phyloP scores from a whole-genome alignment of 2,113 vertebrate species.

The Diphyllodes magnificus region DNA sequence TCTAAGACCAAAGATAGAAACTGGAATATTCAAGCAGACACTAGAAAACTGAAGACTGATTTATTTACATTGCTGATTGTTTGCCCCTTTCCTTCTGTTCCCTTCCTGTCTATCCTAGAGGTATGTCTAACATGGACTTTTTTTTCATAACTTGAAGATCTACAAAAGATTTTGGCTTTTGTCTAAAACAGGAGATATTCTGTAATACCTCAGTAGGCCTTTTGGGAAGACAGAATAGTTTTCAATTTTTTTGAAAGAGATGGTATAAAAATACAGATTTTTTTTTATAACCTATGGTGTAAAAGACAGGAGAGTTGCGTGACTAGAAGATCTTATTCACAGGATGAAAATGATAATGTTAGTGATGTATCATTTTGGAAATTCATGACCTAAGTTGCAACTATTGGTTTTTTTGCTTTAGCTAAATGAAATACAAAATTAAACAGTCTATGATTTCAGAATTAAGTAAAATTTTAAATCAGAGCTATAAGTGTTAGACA shows the following conservation, averaged over 20 bases:
- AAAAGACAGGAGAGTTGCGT: neutral
- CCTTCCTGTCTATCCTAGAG: neutral
- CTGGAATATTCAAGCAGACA: neutral
- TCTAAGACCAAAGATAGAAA: neutral
- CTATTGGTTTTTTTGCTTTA: neutral
- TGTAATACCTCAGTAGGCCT: neutral
- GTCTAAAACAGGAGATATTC: neutral
- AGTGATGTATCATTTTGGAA: neutral
- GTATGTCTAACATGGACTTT: fast-evolving
- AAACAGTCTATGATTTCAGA: neutral
- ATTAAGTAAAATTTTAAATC: neutral
- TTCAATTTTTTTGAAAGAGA: neutral
- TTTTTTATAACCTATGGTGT: neutral
- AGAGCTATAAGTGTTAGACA: neutral
- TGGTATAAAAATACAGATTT: neutral
- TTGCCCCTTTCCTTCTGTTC: neutral
- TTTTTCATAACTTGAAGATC: neutral
- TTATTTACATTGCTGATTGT: neutral
- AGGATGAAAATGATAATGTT: neutral
- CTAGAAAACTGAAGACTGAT: neutral
- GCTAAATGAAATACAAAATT: neutral
- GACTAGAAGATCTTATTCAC: neutral
- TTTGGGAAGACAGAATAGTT: neutral
- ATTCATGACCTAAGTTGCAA: neutral
- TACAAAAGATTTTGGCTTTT: neutral